Base-by-base conservation (phyloP, 2,113 vertebrate species). In the Elephas maximus region DNA sequence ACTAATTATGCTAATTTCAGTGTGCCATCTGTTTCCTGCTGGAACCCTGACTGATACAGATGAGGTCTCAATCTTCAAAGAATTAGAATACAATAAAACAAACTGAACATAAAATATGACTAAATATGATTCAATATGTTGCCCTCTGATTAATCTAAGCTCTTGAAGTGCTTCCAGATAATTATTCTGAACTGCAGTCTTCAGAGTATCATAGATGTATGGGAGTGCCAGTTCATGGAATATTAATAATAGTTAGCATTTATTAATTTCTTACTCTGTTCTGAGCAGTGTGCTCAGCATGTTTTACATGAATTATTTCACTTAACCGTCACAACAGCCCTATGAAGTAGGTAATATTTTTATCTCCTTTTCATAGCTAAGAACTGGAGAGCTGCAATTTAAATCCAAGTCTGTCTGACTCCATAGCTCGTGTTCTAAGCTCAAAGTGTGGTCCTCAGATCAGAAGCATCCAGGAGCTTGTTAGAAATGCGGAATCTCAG, bases 21-120 rank as follows among this genome's bases (percentile, higher is more conserved):
- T 62, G 28, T 93, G 45, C 93, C 88, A 95, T 97, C 93, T 97
- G 93, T 95, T 96, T 96, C 81, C 81, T 90, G 93, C 63, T 93
- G 78, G 65, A 73, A 96, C 71, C 73, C 73, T 88, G 82, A 91
- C 89, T 94, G 86, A 93, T 88, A 95, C 41, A 93, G 44, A 95
- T 94, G 86, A 94, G 77, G 51, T 94, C 83, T 96, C 69, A 96
- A 74, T 97, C 96, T 92, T 92, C 78, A 97, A 97, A 95, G 51
- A 69, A 83, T 91, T 95, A 93, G 37, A 86, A 92, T 92, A 88
- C 60, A 96, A 73, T 94, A 93, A 97, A 92, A 92, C 74, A 95
- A 94, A 73, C 60, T 60, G 73, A 91, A 93, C 85, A 80, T 79
- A 88, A 97, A 95, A 92, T 94, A 86, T 88, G 57, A 96, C 88